These are phyloP conservation scores for Collichthys lucidus DNA, from an alignment of 2,113 vertebrate genomes.

Conservation along the genomic window DNA sequence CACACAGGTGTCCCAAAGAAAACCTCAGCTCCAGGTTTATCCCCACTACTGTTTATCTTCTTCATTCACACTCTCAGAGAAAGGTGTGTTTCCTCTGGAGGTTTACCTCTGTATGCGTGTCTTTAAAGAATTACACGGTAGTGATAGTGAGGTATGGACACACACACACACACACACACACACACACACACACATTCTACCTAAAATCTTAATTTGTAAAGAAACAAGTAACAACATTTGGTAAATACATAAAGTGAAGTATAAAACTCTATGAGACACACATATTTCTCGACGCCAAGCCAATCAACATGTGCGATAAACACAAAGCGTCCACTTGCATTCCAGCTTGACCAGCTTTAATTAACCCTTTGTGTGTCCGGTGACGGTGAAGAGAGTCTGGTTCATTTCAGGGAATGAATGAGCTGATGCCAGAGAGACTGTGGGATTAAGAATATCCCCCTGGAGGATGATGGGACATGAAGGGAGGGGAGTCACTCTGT, in stretches of 20 bases:
- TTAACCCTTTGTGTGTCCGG: slow-evolving; percentile 54
- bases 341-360: slow-evolving; percentile 58
- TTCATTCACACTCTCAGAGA: slow-evolving; percentile 7
- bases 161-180: background rate
- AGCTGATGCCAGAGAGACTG: slow-evolving; percentile 38
- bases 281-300: background rate
- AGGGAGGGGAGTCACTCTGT: slow-evolving; percentile 49
- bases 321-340: slow-evolving; percentile 13
- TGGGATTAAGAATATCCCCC: slow-evolving; percentile 66
- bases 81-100: slow-evolving; percentile 28
- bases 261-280: background rate
- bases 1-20: slow-evolving; percentile 2
- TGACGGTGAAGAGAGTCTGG: slow-evolving; percentile 21
- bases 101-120: slow-evolving; percentile 3
- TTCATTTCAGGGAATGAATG: slow-evolving; percentile 50
- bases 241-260: no score
- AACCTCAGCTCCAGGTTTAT: background rate
- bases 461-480: slow-evolving; percentile 56
- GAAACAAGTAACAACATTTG: no score
- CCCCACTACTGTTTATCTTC: background rate
- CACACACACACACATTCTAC: background rate
- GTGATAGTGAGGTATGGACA: slow-evolving; percentile 17
- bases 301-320: slow-evolving; percentile 2
- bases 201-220: no score
- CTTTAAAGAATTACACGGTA: background rate